Evolutionary conservation across 2,113 vertebrate species (phyloP).

Genomic region (Cryptoleucopteryx plumbea): DNA sequence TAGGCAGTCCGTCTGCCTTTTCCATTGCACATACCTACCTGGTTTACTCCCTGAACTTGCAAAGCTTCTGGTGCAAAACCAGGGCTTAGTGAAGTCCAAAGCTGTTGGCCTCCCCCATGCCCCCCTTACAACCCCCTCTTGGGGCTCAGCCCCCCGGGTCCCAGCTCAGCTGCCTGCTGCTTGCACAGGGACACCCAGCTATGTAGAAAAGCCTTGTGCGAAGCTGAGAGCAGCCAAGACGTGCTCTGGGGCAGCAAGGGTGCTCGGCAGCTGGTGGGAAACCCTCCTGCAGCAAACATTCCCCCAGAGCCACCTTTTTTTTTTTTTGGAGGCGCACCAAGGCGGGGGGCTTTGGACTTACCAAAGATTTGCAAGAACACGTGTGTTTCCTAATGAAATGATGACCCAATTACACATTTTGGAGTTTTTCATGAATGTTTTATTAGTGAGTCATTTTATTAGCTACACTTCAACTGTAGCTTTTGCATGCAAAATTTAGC

Average conservation of each 20-base stretch:
- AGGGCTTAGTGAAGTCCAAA: background rate
- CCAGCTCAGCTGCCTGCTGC: fast-evolving
- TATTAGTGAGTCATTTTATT: conserved; percentile 54
- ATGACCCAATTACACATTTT: conserved; percentile 56
- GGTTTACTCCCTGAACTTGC: background rate
- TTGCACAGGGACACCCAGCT: fast-evolving
- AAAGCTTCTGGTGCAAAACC: background rate
- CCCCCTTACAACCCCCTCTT: background rate
- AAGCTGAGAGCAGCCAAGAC: background rate
- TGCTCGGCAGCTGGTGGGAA: background rate
- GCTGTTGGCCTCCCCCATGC: fast-evolving
- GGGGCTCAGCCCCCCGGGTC: background rate
- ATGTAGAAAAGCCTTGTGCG: background rate
- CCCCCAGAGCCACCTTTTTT: background rate
- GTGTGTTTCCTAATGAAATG: background rate
- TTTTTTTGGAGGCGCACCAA: fast-evolving
- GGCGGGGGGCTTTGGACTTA: background rate
- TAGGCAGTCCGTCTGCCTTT: fast-evolving
- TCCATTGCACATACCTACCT: background rate
- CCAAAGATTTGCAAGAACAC: fast-evolving
- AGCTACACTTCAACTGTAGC: conserved; percentile 39
- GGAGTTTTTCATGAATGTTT: conserved; percentile 58
- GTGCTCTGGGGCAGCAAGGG: background rate
- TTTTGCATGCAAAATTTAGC: conserved; percentile 58
- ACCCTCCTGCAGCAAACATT: background rate